Conservation (phyloP, 1,140 invertebrate species). For the Vollenhovia emeryi region DNA sequence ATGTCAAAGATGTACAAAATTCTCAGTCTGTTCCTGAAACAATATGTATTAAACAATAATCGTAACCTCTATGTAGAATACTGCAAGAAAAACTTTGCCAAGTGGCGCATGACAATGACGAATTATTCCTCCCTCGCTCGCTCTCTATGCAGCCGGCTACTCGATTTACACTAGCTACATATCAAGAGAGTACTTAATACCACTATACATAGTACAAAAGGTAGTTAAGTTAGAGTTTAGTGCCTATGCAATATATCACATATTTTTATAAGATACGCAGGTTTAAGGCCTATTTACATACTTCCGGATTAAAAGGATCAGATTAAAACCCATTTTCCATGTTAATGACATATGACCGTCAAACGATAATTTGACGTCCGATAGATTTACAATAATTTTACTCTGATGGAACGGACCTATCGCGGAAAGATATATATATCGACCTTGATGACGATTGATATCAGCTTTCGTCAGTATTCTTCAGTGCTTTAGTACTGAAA, state of each 20-base stretch:
- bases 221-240: conserved; percentile 60
- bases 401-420: neutral
- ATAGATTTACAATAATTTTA: neutral
- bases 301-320: neutral
- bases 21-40: no score
- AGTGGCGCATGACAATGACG: neutral
- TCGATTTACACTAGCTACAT: neutral
- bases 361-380: neutral
- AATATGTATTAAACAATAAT: conserved; percentile 47
- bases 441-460: neutral
- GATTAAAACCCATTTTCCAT: neutral
- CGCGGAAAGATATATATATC: neutral
- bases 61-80: neutral
- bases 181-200: neutral
- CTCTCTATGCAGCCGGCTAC: neutral
- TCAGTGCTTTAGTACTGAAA: neutral
- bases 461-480: neutral
- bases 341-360: neutral
- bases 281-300: conserved; percentile 54
- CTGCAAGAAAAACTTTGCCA: conserved; percentile 15
- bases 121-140: neutral
- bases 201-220: conserved; percentile 53
- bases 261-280: conserved; percentile 53
- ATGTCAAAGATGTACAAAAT: neutral
- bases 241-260: conserved; percentile 62